Evolutionary conservation across 2,113 vertebrate species (phyloP), one percentile per base, ranked within the genome.

Genomic region (Mormyrus iriodes): DNA sequence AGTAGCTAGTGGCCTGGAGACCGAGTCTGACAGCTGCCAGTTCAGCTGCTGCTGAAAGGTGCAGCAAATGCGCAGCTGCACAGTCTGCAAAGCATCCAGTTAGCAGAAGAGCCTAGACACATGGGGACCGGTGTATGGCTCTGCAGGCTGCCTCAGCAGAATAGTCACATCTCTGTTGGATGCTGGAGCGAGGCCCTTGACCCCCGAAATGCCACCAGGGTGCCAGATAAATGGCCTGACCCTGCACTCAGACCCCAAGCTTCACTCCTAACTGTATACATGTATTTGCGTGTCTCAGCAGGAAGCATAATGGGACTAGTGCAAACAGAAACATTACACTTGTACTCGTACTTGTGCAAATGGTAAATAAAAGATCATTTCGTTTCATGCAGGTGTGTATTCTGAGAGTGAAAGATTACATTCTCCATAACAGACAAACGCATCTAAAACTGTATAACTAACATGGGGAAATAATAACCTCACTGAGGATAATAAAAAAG

Each of bases 401-500:
- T 53, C 27, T 86, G 48, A 46, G 3, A 76, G 35, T 35, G 69
- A 53, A 86, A 53, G 12, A 52, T 86, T n/a, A 65, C 2, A 65
- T 4, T 65, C 24, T 27, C n/a, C 44, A n/a, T 48, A 84, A 84
- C 79, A 48, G 39, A 19, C 21, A 24, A 5, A 13, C 39, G 46
- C 35, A 83, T 48, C 88, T 27, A 24, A 27, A 79, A 73, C 44
- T 42, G 9, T 35, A 3, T 82, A 21, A 49, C 19, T 35, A 84
- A 27, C 10, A n/a, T 19, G 35, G 35, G 24, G 1, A 17, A 89
- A 48, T 58, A 39, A 48, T 24, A 88, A 31, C 79, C 51, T 85
- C 88, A 44, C 31, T 89, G 61, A 35, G 44, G 10, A 73, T 76
- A 86, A 55, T 90, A 42, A 87, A 90, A 87, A 87, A 87, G 39